phyloP scores from a whole-genome alignment of 2,888 invertebrate species.

The Osedax frankpressi region DNA sequence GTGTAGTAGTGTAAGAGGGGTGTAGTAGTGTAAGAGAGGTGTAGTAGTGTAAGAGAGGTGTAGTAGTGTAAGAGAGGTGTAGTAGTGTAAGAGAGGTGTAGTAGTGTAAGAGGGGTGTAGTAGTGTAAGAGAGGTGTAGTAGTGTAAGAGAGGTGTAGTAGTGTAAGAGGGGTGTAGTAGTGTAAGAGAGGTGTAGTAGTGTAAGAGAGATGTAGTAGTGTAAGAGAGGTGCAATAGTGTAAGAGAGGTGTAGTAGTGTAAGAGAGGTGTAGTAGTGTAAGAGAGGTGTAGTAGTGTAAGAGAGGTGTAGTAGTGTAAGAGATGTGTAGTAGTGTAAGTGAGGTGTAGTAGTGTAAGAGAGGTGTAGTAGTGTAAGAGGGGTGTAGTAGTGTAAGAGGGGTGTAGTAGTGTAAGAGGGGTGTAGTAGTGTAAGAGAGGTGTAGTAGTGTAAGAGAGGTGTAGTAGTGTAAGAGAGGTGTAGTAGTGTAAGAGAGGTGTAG shows the following conservation, averaged over 20 bases:
- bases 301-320: too few species aligned
- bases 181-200: background rate
- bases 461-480: background rate
- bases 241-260: background rate
- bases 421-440: background rate
- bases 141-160: slow-evolving; percentile 64
- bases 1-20: slow-evolving; percentile 54
- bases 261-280: background rate
- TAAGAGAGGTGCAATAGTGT: slow-evolving; percentile 64
- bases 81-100: too few species aligned
- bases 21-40: background rate
- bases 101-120: background rate
- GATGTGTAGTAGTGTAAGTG: background rate
- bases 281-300: background rate
- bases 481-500: background rate
- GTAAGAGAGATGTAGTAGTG: background rate
- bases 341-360: slow-evolving; percentile 50
- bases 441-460: too few species aligned
- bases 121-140: background rate
- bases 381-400: background rate
- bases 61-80: too few species aligned
- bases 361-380: slow-evolving; percentile 55
- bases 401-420: background rate
- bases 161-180: background rate
- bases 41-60: background rate